Evolutionary conservation across 2,888 invertebrate genomes (phyloP).

Genomic region (Arctia plantaginis): DNA sequence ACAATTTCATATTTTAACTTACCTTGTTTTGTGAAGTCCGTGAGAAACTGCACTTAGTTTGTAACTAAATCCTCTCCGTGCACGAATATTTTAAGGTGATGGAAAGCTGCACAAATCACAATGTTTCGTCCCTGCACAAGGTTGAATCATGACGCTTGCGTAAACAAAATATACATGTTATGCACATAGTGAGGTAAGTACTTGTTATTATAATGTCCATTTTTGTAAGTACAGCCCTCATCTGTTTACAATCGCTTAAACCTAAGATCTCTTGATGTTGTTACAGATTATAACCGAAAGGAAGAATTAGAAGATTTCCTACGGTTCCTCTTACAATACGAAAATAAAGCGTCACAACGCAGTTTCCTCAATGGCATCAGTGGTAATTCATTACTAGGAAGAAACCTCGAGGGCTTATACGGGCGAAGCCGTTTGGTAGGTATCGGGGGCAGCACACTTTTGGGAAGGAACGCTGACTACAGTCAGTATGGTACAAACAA

Average conservation of each 20-base stretch:
- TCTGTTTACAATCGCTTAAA: neutral
- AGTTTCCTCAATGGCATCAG: slow-evolving; percentile 52
- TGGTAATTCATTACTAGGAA: slow-evolving; percentile 42
- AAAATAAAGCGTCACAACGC: slow-evolving; percentile 60
- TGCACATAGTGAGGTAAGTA: slow-evolving; percentile 62
- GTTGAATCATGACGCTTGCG: slow-evolving; percentile 54
- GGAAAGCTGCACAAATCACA: slow-evolving; percentile 57
- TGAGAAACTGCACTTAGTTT: slow-evolving; percentile 47
- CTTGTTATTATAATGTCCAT: slow-evolving; percentile 50
- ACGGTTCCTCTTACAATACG: slow-evolving; percentile 68
- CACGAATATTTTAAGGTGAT: slow-evolving; percentile 51
- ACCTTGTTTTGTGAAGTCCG: slow-evolving; percentile 24
- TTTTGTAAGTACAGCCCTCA: neutral
- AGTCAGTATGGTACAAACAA: slow-evolving; percentile 55
- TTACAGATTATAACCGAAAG: slow-evolving; percentile 74
- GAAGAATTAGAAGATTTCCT: slow-evolving; percentile 73
- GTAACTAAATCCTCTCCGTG: slow-evolving; percentile 36
- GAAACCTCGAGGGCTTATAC: slow-evolving; percentile 30
- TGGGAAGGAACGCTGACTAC: slow-evolving; percentile 55
- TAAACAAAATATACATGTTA: slow-evolving; percentile 54
- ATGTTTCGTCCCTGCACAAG: slow-evolving; percentile 59
- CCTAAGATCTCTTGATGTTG: slow-evolving; percentile 49
- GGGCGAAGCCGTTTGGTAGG: slow-evolving; percentile 23
- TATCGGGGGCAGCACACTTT: slow-evolving; percentile 52
- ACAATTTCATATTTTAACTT: slow-evolving; percentile 16